phyloP scores from a whole-genome alignment of 2,888 invertebrate genomes.

The Ptychoptera albimana region DNA sequence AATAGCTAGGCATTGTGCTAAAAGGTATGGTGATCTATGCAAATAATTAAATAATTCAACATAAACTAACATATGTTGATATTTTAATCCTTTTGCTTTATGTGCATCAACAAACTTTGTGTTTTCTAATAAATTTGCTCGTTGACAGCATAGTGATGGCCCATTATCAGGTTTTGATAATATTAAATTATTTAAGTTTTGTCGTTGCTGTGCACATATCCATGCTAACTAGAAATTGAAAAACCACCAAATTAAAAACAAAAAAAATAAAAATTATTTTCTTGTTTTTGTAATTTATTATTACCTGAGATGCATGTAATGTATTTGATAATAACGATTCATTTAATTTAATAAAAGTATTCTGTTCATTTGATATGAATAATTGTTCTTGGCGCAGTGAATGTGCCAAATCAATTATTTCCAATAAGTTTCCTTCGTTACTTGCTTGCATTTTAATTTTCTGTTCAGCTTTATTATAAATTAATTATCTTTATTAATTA shows the following conservation, averaged over 20 bases:
- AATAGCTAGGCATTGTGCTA: slow-evolving; percentile 50
- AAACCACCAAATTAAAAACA: neutral
- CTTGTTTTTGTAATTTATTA: neutral
- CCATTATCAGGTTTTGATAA: slow-evolving; percentile 59
- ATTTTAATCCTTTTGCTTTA: slow-evolving; percentile 65
- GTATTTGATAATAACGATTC: slow-evolving; percentile 47
- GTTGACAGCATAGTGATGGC: slow-evolving; percentile 59
- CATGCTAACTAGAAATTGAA: slow-evolving; percentile 50
- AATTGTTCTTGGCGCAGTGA: slow-evolving; percentile 50
- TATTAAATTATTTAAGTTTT: slow-evolving; percentile 61
- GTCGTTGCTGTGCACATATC: slow-evolving; percentile 74
- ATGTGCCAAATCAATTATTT: slow-evolving; percentile 31
- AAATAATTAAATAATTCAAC: slow-evolving; percentile 52
- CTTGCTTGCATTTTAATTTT: slow-evolving; percentile 22
- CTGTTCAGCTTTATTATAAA: neutral
- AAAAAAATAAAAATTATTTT: neutral
- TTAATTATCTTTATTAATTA: too few species aligned
- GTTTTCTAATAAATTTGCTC: slow-evolving; percentile 45
- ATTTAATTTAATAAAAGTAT: slow-evolving; percentile 61
- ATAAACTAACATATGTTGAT: slow-evolving; percentile 51
- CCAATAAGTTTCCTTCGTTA: slow-evolving; percentile 27
- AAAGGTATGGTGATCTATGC: slow-evolving; percentile 48
- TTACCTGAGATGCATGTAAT: slow-evolving; percentile 34
- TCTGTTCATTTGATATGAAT: slow-evolving; percentile 72
- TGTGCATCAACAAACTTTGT: slow-evolving; percentile 62